phyloP scores from a whole-genome alignment of 2,888 invertebrate genomes.

The Molorchus minor region DNA sequence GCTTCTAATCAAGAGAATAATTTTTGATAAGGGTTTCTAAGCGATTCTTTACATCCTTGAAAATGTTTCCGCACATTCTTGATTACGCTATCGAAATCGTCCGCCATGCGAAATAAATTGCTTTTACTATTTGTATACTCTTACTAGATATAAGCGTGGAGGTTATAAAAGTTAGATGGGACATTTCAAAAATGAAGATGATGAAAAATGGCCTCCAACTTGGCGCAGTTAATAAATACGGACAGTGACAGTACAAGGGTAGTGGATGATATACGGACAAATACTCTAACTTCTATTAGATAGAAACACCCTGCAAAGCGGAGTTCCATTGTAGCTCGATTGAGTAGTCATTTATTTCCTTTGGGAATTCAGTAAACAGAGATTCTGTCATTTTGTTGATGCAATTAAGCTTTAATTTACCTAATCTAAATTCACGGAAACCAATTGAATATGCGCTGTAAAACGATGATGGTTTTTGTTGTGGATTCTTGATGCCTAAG shows the following conservation, averaged over 20 bases:
- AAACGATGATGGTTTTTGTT: too few relatives aligned
- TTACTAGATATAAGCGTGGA: constrained; percentile 29
- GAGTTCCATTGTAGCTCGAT: constrained; percentile 1
- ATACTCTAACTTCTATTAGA: constrained; percentile 39
- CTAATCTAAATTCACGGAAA: too few relatives aligned
- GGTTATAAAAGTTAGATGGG: constrained; percentile 34
- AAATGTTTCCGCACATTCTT: too few relatives aligned
- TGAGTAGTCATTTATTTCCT: constrained; percentile 9
- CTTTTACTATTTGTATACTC: constrained; percentile 33
- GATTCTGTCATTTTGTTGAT: too few relatives aligned
- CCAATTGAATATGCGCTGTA: too few relatives aligned
- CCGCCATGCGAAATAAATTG: constrained; percentile 30
- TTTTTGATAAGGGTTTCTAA: too few relatives aligned
- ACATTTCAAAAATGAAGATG: constrained; percentile 48
- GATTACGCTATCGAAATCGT: neutral
- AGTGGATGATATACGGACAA: constrained; percentile 49
- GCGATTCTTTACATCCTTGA: too few relatives aligned
- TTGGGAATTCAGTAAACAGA: neutral
- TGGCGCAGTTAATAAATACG: constrained; percentile 53
- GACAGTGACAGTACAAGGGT: constrained; percentile 50
- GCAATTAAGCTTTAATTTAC: too few relatives aligned
- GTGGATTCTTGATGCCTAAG: too few relatives aligned
- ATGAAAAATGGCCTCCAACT: constrained; percentile 50
- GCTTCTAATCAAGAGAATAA: too few relatives aligned
- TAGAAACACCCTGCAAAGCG: constrained; percentile 17